These are phyloP conservation scores for Cataglyphis livida DNA, from an alignment of 2,888 invertebrate species.

Conservation along the genomic window DNA sequence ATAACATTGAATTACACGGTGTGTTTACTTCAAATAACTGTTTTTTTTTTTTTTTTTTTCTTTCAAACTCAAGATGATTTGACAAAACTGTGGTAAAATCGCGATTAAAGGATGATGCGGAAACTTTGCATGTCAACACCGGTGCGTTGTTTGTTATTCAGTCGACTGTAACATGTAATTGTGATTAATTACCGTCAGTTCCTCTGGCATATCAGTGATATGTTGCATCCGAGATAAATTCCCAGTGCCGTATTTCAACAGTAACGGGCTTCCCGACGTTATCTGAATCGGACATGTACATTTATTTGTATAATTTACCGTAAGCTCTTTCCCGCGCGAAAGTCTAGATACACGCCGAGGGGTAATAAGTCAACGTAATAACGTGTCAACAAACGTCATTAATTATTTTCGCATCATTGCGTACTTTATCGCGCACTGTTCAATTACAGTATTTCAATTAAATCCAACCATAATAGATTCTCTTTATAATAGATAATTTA, in stretches of 20 bases:
- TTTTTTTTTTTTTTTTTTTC: neutral
- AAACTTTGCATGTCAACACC: slow-evolving; percentile 6
- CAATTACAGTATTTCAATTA: neutral
- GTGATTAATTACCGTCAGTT: slow-evolving; percentile 39
- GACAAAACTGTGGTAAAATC: slow-evolving; percentile 1
- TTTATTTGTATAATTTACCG: slow-evolving; percentile 48
- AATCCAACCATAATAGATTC: neutral
- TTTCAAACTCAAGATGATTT: neutral
- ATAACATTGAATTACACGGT: neutral
- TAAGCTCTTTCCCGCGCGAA: slow-evolving; percentile 1
- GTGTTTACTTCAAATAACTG: neutral
- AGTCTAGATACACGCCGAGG: slow-evolving; percentile 17
- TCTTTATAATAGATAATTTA: neutral
- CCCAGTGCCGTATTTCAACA: slow-evolving; percentile 42
- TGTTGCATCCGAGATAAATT: slow-evolving; percentile 45
- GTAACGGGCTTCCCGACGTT: slow-evolving; percentile 34
- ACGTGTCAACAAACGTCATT: slow-evolving; percentile 20
- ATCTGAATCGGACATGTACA: slow-evolving; percentile 46
- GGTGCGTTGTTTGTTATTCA: slow-evolving; percentile 8
- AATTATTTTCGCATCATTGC: slow-evolving; percentile 20
- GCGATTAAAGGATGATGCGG: slow-evolving; percentile 8
- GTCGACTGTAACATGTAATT: slow-evolving; percentile 21
- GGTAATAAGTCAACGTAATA: slow-evolving; percentile 27
- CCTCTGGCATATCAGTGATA: slow-evolving; percentile 35
- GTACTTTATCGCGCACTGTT: slow-evolving; percentile 2